phyloP scores from a whole-genome alignment of 2,888 invertebrate species.

The Archaeoteleia sp. region DNA sequence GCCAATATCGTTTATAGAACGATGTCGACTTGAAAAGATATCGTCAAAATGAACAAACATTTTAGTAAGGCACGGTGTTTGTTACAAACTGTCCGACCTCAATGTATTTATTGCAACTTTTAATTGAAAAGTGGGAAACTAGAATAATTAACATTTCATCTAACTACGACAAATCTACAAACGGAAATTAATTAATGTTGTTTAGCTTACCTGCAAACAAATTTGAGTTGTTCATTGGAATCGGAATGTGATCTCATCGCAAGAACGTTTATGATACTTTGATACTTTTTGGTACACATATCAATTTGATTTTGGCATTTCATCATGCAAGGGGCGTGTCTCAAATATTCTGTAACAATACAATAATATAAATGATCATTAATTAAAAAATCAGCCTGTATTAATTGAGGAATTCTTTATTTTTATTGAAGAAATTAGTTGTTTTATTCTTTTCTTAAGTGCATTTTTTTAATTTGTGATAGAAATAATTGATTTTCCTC shows the following conservation, averaged over 20 bases:
- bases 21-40: too few species aligned
- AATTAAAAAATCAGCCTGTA: too few species aligned
- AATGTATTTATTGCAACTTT: too few species aligned
- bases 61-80: too few species aligned
- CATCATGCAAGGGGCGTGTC: slow-evolving; percentile 86
- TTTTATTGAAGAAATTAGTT: slow-evolving; percentile 18
- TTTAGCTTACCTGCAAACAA: slow-evolving; percentile 77
- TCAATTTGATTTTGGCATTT: slow-evolving; percentile 84
- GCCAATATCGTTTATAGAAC: too few species aligned
- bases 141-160: too few species aligned
- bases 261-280: slow-evolving; percentile 81
- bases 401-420: slow-evolving; percentile 23
- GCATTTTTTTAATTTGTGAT: too few species aligned
- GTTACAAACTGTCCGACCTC: too few species aligned
- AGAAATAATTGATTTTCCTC: too few species aligned
- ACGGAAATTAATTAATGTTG: not conserved
- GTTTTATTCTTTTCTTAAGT: too few species aligned
- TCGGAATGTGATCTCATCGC: slow-evolving; percentile 58
- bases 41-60: too few species aligned
- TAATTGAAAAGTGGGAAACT: too few species aligned
- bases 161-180: not conserved
- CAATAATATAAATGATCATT: slow-evolving; percentile 3
- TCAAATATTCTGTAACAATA: slow-evolving; percentile 79
- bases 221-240: slow-evolving; percentile 74
- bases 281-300: slow-evolving; percentile 83